phyloP scores from a whole-genome alignment of 2,888 invertebrate genomes.

The Scaptodrosophila latifasciaeformis region DNA sequence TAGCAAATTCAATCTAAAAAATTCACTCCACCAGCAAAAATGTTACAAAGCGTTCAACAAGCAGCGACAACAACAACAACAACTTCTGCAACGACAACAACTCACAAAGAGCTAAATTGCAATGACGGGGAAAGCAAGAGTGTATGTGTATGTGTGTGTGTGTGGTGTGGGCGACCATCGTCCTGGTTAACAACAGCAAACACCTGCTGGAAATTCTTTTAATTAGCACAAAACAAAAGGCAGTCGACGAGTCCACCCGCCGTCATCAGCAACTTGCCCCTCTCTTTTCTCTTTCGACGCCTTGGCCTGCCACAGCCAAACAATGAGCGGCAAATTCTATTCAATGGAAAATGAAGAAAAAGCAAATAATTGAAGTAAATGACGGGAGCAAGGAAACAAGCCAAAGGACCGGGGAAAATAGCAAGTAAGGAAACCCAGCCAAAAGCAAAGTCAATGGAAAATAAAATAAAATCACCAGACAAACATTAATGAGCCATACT shows the following conservation, averaged over 20 bases:
- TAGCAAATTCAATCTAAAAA: conserved; percentile 21
- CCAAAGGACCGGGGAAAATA: conserved; percentile 2
- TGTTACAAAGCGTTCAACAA: neutral
- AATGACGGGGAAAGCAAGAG: neutral
- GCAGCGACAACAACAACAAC: neutral
- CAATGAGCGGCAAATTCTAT: conserved; percentile 65
- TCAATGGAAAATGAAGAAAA: conserved; percentile 50
- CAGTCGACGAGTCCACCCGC: conserved; percentile 12
- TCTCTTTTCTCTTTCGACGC: too few relatives aligned
- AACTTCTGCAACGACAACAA: neutral
- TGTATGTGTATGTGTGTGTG: too few relatives aligned
- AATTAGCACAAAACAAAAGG: conserved; percentile 59
- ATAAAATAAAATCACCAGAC: neutral
- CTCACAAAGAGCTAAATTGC: neutral
- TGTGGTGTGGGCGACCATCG: neutral
- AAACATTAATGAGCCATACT: conserved; percentile 5
- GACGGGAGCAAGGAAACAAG: conserved; percentile 7
- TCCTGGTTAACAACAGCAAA: conserved; percentile 39
- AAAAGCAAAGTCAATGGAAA: neutral
- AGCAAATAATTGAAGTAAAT: conserved; percentile 57
- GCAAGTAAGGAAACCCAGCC: neutral
- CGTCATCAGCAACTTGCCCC: too few relatives aligned
- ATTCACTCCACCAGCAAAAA: too few relatives aligned
- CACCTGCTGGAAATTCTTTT: conserved; percentile 62
- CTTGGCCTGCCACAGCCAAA: conserved; percentile 30